Base-by-base conservation (phyloP, 2,113 vertebrate species). In the Phylloscopus trochiloides region DNA sequence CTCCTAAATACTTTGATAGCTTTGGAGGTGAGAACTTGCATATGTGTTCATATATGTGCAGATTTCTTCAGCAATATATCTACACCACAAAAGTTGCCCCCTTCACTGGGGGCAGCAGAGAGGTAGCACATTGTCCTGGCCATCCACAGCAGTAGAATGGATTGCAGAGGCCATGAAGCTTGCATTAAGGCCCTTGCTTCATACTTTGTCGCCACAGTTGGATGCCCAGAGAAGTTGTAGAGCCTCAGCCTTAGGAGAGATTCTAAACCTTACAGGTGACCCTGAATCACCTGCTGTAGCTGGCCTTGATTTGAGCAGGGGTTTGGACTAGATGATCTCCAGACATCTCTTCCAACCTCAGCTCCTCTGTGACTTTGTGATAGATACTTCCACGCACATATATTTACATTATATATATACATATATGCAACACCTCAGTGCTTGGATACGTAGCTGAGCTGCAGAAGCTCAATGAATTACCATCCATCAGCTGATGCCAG, bases 91-190 rank as follows among this genome's bases (percentile, higher is more conserved):
- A 54, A 55, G 19, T 12, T 73, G 5, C 4, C 4, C 3, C 16
- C 22, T 65, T 84, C 21, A 7, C 51, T n/a, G 32, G 51, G 79
- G 9, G 48, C 21, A 76, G 26, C 50, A 89, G 47, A 84, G 42
- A 24, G 29, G 42, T 42, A 78, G 43, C 32, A 28, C 26, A 25
- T 52, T 61, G 45, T 31, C 45, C 36, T 36, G 29, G 58, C 32
- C 40, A 55, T 50, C 22, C 34, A 13, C 8, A 6, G 21, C 9
- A 17, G 12, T 86, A 31, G 34, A 79, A 38, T 7, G 11, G 25
- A 12, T 26, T 51, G 18, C 17, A 24, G 48, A 32, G 28, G 8
- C 24, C 4, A 0, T 18, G 20, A 18, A 59, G 17, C 7, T 72
- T 78, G 19, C 3, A 36, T 29, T 58, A 47, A 79, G 59, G 4